Percentiles rank a stretch among this genome's conserved stretches.
Conservation (phyloP, 2,113 vertebrate species). For the Struthio camelus region DNA sequence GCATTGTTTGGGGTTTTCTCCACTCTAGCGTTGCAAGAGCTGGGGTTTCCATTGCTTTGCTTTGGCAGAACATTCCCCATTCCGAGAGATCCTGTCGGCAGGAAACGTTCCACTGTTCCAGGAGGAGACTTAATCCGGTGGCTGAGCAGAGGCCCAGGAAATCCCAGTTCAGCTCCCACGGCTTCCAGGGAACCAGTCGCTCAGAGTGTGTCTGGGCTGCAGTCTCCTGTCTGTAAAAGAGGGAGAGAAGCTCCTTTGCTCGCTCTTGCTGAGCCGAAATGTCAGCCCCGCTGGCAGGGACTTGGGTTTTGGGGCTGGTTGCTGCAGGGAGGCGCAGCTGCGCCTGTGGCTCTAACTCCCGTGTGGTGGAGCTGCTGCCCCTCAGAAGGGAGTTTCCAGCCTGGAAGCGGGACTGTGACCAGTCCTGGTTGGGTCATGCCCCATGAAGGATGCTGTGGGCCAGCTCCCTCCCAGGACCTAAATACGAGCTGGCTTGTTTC, state of each 20-base stretch:
- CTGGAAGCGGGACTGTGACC: not conserved
- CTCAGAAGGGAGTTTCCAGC: not conserved
- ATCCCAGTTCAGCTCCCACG: accelerated
- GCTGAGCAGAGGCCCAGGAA: not conserved
- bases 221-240: not conserved
- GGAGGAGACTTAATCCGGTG: not conserved
- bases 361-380: not conserved
- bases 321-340: not conserved
- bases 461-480: not conserved
- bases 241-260: not conserved
- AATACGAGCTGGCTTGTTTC: not conserved
- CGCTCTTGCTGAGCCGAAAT: not conserved
- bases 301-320: not conserved
- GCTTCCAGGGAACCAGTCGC: not conserved
- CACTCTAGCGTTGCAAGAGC: not conserved
- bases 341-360: not conserved
- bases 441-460: not conserved
- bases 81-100: not conserved
- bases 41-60: not conserved
- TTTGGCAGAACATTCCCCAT: not conserved
- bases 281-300: accelerated
- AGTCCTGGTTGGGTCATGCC: not conserved
- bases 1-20: not conserved
- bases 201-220: not conserved
- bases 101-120: not conserved